Percentiles rank a stretch among this genome's conserved stretches.
Evolutionary conservation across 2,113 vertebrate species (phyloP).

Genomic region (Python bivittatus): DNA sequence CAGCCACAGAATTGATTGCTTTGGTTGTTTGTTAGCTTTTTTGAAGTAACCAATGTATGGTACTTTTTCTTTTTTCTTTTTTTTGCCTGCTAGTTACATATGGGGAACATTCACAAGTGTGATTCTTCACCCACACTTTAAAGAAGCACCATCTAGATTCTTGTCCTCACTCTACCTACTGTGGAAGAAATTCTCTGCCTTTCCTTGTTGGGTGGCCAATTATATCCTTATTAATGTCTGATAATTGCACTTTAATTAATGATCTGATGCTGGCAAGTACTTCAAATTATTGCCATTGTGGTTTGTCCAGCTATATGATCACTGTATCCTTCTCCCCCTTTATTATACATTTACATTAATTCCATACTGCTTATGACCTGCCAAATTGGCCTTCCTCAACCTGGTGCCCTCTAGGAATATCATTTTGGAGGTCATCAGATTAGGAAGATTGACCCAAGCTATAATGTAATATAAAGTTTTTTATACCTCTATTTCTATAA

Average conservation of each 20-base stretch:
- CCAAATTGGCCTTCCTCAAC: too few species aligned
- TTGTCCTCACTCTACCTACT: background rate
- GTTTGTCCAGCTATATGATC: background rate
- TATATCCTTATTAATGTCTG: background rate
- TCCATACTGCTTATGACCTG: background rate
- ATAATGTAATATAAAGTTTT: background rate
- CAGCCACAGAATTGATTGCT: too few species aligned
- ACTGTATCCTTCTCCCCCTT: background rate
- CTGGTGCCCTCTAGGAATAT: too few species aligned
- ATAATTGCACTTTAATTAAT: conserved; percentile 1
- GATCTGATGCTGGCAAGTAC: conserved; percentile 11
- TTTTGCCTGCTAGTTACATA: too few species aligned
- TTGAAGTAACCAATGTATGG: too few species aligned
- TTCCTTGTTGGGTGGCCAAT: background rate
- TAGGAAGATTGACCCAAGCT: background rate
- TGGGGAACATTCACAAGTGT: too few species aligned
- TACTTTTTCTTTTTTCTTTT: too few species aligned
- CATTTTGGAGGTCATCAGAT: background rate
- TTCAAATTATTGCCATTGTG: background rate
- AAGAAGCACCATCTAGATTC: background rate
- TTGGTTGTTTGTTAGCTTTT: too few species aligned
- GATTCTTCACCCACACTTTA: background rate
- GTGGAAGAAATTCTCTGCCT: background rate
- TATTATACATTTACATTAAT: background rate
- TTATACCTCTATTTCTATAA: background rate